Evolutionary conservation across 2,888 invertebrate genomes (phyloP).

Genomic region (Ceramica pisi): DNA sequence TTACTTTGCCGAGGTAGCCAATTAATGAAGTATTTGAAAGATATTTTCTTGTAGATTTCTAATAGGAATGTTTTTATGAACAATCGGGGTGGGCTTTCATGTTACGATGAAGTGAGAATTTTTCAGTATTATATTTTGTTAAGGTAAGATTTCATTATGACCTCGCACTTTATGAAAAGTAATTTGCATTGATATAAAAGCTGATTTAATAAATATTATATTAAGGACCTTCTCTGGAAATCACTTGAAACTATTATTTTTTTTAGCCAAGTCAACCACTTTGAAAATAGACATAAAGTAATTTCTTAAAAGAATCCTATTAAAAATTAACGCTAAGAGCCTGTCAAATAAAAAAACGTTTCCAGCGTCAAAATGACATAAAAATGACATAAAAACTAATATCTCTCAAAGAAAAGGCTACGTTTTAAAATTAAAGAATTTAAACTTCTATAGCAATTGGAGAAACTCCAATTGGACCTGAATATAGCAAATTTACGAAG

Average conservation of each 20-base stretch:
- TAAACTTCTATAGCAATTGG: conserved; percentile 31
- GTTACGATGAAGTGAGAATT: too few relatives aligned
- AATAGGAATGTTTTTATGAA: too few relatives aligned
- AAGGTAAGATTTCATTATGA: too few relatives aligned
- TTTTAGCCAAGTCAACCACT: conserved; percentile 8
- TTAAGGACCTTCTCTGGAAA: neutral
- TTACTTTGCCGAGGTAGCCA: conserved; percentile 16
- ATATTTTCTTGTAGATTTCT: neutral
- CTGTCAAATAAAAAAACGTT: conserved; percentile 26
- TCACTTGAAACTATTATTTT: neutral
- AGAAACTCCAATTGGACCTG: conserved; percentile 29
- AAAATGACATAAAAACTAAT: neutral
- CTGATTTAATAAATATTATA: neutral
- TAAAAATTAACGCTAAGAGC: conserved; percentile 35
- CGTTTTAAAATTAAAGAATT: conserved; percentile 39
- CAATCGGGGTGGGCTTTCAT: too few relatives aligned
- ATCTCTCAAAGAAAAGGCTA: conserved; percentile 1
- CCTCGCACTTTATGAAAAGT: too few relatives aligned
- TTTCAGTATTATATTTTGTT: too few relatives aligned
- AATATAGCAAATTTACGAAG: conserved; percentile 26
- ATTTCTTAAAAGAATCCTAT: conserved; percentile 22
- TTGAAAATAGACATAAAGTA: conserved; percentile 21
- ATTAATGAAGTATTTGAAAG: neutral
- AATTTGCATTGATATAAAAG: too few relatives aligned
- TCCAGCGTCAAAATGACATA: neutral